Evolutionary conservation across 1,140 invertebrate genomes (phyloP), one percentile per base, ranked within the genome.

Genomic region (Charaxes varanes): DNA sequence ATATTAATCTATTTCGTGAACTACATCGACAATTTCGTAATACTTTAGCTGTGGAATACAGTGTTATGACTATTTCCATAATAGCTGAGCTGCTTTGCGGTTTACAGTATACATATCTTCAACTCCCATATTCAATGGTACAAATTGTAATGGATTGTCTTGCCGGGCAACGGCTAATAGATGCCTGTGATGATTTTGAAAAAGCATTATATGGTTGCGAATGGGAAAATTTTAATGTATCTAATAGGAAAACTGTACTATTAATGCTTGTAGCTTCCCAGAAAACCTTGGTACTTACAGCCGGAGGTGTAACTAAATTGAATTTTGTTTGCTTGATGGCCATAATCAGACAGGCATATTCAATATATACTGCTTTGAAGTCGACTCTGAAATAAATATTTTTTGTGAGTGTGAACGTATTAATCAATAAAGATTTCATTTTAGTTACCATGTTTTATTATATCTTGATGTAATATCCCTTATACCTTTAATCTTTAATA

Each of bases 71-170:
- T 1, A 13, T 53, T 6, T 53, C 46, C 4, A 11, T 74, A 8
- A 62, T 64, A 21, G 53, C 57, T 1, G 67, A 65, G 41, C 34
- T 77, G 2, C 42, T 77, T 6, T 69, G 62, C n/a, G 65, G 63
- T 3, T 33, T 73, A 23, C 56, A 67, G 5, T 66, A 60, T n/a
- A 72, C 65, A 3, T 66, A 56, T 23, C 11, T 73, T 1, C 28
- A 70, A 13, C 4, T 72, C 5, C 68, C 70, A 0, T 74, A 59
- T 33, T 50, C 59, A 2, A 36, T 74, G 4, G 37, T 61, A 0
- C 59, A 62, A 23, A 34, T 72, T 0, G 41, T 38, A 2, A 58
- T 71, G 38, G 62, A 70, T 12, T 74, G 68, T 21, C 46, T 57
- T n/a, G 32, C 45, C 13, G 70, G 70, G 0, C 73, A 78, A 37